Base-by-base conservation (phyloP, 2,888 invertebrate genomes). In the Bellardia pandia region DNA sequence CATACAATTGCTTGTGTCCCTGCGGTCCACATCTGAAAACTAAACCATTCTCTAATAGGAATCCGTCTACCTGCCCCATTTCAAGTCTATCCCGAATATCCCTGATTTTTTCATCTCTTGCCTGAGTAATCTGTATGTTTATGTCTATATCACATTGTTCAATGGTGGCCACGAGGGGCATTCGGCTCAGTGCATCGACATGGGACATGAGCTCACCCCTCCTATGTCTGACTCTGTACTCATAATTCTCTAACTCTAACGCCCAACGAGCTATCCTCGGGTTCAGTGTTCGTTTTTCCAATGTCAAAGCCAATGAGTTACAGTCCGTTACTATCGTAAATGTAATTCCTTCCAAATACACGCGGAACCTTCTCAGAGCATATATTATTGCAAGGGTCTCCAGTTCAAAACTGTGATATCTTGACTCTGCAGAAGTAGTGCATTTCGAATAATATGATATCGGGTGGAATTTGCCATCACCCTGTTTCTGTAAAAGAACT, bases 1-100 rank as follows among this genome's bases (percentile, higher is more conserved):
- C 71, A 40, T 71, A 71, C 53, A 71, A 71, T 37, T 71, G 71
- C 40, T 16, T 71, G 4, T 37, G 33, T 3, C 56, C 71, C 8
- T 37, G 13, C 7, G 11, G 16, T 16, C 51, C 37, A 14, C 13
- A 3, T 9, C 71, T 14, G 37, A 71, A 56, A 9, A 71, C 71
- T n/a, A 71, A 56, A 13, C 71, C 71, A 37, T 71, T 71, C 0
- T 51, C 51, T n/a, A 71, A 33, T 33, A 33, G 14, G 53, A 37
- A 71, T 2, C 56, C 51, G 7, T 53, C 37, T 16, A 23, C 8
- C n/a, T 71, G 40, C 53, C 30, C 71, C 3, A n/a, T 30, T 56
- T 71, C 53, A n/a, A 71, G 56, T 11, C 30, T 69, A 33, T 7
- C 16, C 14, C 37, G 60, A 53, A 72, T 53, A 13, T 53, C n/a